Percentiles rank a stretch among this genome's conserved stretches.
These are phyloP conservation scores for Scotopteryx bipunctaria DNA, from an alignment of 2,888 invertebrate species.

Conservation along the genomic window DNA sequence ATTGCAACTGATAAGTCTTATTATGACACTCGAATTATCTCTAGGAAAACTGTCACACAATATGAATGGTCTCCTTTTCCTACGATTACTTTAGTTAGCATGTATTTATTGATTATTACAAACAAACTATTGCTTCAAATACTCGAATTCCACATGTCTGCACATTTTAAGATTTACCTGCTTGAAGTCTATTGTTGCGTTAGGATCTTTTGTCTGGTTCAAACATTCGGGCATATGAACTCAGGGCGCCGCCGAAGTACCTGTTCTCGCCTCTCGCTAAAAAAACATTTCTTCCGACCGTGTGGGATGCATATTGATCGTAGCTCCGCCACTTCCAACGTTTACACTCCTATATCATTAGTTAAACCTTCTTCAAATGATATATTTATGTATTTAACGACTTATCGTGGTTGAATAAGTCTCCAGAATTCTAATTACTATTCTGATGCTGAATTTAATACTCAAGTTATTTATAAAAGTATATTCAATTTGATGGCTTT, in stretches of 20 bases:
- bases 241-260: constrained; percentile 43
- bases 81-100: constrained; percentile 1
- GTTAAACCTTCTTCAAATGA: constrained; percentile 15
- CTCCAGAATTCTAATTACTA: constrained; percentile 5
- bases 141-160: constrained; percentile 22
- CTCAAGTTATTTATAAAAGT: constrained; percentile 23
- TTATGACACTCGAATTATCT: constrained; percentile 22
- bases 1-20: constrained; percentile 25
- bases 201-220: constrained; percentile 32
- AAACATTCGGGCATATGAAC: constrained; percentile 25
- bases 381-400: constrained; percentile 15
- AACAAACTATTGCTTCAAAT: constrained; percentile 13
- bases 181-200: constrained; percentile 41
- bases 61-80: constrained; percentile 21
- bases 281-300: constrained; percentile 40
- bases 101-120: constrained; percentile 3
- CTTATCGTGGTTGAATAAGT: constrained; percentile 1
- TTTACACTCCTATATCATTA: constrained; percentile 24
- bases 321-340: constrained; percentile 17
- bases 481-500: constrained; percentile 19
- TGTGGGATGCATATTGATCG: constrained; percentile 36
- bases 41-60: constrained; percentile 17
- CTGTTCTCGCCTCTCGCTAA: constrained; percentile 46
- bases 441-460: constrained; percentile 17
- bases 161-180: constrained; percentile 36